Evolutionary conservation across 2,797 vertebrate species (phyloP), one percentile per base, ranked within the genome.

Genomic region (Sciurus carolinensis): DNA sequence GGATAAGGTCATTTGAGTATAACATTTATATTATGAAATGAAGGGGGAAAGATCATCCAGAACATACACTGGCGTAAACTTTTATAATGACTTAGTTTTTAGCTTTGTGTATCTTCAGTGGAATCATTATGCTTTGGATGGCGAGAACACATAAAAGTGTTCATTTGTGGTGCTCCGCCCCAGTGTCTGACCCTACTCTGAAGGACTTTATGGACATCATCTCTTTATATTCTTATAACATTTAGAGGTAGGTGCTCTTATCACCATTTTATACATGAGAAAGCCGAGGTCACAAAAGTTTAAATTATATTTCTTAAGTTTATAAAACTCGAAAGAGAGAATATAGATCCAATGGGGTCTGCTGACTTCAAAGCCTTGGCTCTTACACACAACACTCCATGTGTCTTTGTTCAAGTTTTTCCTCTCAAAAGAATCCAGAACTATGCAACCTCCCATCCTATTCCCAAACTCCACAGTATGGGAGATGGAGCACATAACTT

Each of bases 21-120:
- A 33, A 42, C 17, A 67, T 33, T 62, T 47, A 47, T 24, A 7
- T 42, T 44, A 47, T 22, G 1, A 36, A 47, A 87, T 80, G 33
- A 84, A 90, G 7, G 18, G 10, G 17, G 13, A 83, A 77, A 62
- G 12, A 90, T 69, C 30, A 69, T 28, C 15, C 28, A 52, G 10
- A 94, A 42, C 11, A 87, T 77, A 44, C 1, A 11, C 9, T 90
- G 20, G 20, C 26, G 36, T 93, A 69, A 84, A 22, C 20, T 73
- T 93, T 80, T 79, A 52, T 36, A 30, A 42, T 50, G n/a, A 69
- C n/a, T 71, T 52, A 20, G 20, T 67, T 92, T 96, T 93, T 73
- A 95, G n/a, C 15, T 54, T 84, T 42, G 7, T 50, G 3, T 87
- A 8, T 90, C 36, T 69, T 91, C 67, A n/a, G n/a, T 33, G 57